Percentiles rank a stretch among this genome's conserved stretches.
Evolutionary conservation across 2,797 vertebrate species (phyloP).

Genomic region (Chiropotes sagulatus): DNA sequence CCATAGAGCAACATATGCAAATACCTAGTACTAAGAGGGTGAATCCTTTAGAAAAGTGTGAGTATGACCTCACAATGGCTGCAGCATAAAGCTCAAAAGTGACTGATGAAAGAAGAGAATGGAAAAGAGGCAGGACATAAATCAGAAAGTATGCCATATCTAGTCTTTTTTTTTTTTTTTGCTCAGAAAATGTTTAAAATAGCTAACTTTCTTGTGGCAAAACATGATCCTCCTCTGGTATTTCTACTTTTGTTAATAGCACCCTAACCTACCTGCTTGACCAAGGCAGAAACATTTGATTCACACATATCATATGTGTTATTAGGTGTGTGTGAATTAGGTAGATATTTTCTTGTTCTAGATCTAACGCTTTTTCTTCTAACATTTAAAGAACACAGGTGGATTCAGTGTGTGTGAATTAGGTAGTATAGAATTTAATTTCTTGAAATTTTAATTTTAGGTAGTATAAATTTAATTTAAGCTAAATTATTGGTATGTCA

Average conservation of each 20-base stretch:
- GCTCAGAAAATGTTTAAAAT: not conserved
- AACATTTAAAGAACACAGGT: too few species aligned
- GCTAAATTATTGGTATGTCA: not conserved
- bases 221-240: not conserved
- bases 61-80: not conserved
- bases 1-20: not conserved
- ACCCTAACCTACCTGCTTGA: not conserved
- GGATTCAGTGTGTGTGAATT: too few species aligned
- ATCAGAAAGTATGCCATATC: not conserved
- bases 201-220: not conserved
- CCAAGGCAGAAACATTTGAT: not conserved
- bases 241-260: not conserved
- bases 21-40: not conserved
- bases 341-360: too few species aligned
- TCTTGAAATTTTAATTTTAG: too few species aligned
- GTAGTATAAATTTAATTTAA: not conserved
- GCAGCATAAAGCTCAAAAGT: not conserved
- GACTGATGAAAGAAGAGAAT: not conserved
- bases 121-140: not conserved
- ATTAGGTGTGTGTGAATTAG: too few species aligned
- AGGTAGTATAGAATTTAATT: too few species aligned
- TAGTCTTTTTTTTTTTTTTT: not conserved
- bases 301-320: too few species aligned
- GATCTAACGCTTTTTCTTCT: too few species aligned
- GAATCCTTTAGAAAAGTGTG: not conserved